Percentiles rank a stretch among this genome's conserved stretches.
These are phyloP conservation scores for Mamestra configurata DNA, from an alignment of 1,140 invertebrate genomes.

Conservation along the genomic window DNA sequence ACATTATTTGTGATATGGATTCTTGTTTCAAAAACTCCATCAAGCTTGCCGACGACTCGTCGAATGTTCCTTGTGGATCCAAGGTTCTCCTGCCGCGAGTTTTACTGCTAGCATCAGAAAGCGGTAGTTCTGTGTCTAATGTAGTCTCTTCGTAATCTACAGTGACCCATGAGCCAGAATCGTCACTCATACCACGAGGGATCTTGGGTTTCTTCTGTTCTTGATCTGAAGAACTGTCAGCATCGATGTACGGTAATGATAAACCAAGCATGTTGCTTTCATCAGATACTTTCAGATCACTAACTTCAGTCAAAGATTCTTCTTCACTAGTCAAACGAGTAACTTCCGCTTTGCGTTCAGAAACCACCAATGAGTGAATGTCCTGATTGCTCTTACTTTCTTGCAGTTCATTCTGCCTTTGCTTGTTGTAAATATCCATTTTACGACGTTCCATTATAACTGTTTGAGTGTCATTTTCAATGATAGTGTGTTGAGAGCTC, in stretches of 20 bases:
- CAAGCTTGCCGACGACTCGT: constrained; percentile 85
- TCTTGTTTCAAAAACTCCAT: constrained; percentile 86
- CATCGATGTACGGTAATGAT: constrained; percentile 84
- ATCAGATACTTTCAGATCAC: constrained; percentile 88
- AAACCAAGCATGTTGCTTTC: constrained; percentile 83
- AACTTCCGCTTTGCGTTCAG: constrained; percentile 80
- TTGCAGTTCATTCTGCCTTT: constrained; percentile 79
- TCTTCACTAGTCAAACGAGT: constrained; percentile 89
- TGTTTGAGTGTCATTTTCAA: constrained; percentile 89
- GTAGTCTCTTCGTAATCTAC: constrained; percentile 90
- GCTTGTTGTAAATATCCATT: constrained; percentile 88
- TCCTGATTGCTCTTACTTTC: constrained; percentile 81
- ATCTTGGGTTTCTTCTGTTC: constrained; percentile 79
- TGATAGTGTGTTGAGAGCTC: constrained; percentile 80
- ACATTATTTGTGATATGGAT: constrained; percentile 78
- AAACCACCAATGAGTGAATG: constrained; percentile 64
- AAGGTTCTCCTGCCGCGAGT: constrained; percentile 68
- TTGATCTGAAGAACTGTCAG: constrained; percentile 87
- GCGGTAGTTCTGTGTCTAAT: constrained; percentile 79
- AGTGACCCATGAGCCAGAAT: constrained; percentile 89
- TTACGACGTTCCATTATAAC: constrained; percentile 89
- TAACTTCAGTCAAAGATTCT: constrained; percentile 90
- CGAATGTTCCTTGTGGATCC: constrained; percentile 85
- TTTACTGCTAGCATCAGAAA: constrained; percentile 77
- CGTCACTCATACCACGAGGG: constrained; percentile 88